These are phyloP conservation scores for Gadopsis marmoratus DNA, from an alignment of 2,797 vertebrate species.

Conservation along the genomic window DNA sequence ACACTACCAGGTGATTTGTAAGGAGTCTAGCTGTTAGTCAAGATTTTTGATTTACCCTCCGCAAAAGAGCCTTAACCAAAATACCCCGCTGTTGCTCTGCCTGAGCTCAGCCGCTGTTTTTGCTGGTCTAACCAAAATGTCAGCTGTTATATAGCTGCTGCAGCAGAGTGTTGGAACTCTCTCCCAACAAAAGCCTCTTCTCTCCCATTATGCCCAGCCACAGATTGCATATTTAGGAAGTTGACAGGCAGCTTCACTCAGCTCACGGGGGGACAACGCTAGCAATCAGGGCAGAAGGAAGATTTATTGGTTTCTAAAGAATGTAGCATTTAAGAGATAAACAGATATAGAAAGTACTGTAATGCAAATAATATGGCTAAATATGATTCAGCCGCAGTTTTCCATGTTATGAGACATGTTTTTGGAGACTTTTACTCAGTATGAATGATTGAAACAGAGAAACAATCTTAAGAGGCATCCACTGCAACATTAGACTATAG, in stretches of 20 bases:
- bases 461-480: not conserved
- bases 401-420: not conserved
- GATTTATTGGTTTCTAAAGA: not conserved
- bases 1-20: conserved; percentile 6
- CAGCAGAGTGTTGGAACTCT: conserved; percentile 27
- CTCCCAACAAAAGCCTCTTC: conserved; percentile 35
- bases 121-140: conserved; percentile 46
- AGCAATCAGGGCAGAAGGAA: not conserved
- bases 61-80: conserved; percentile 53
- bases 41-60: conserved; percentile 27
- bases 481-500: conserved; percentile 13
- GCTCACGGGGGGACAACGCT: conserved; percentile 26
- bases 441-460: not conserved
- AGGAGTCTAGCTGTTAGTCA: conserved; percentile 21
- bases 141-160: conserved; percentile 33
- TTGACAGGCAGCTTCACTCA: conserved; percentile 41
- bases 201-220: conserved; percentile 38
- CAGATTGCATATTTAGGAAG: conserved; percentile 48
- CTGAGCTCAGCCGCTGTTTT: conserved; percentile 41
- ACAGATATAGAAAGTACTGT: not conserved
- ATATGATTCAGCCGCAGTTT: not conserved
- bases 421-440: not conserved
- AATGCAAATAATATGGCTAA: conserved; percentile 1
- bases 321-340: not conserved
- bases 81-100: conserved; percentile 24